Percentiles rank a stretch among this genome's conserved stretches.
Conservation (phyloP, 64 coral and sea anemone species). For the Montipora foliosa region DNA sequence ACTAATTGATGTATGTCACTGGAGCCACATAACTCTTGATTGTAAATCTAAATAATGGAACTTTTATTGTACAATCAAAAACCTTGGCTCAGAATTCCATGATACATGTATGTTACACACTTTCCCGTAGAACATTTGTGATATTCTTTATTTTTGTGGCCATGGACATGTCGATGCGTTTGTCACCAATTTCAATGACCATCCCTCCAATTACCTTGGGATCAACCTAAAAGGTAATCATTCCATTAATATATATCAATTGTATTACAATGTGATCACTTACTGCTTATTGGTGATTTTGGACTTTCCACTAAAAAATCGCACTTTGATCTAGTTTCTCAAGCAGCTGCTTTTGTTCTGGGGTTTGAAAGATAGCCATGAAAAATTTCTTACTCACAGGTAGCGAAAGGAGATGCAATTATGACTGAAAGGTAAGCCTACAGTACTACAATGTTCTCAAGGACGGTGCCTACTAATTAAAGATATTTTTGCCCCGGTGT, state of each 20-base stretch:
- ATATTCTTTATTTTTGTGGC: constrained; percentile 96
- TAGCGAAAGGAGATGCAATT: no score
- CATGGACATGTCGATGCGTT: constrained; percentile 98
- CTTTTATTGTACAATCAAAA: constrained; percentile 44
- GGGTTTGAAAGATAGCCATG: no score
- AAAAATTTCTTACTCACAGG: no score
- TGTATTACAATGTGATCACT: no score
- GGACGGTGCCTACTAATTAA: no score
- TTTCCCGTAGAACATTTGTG: constrained; percentile 88
- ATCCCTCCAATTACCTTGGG: constrained; percentile 92
- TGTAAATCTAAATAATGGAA: constrained; percentile 18
- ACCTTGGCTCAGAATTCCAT: constrained; percentile 9
- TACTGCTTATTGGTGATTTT: not conserved
- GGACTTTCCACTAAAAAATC: no score
- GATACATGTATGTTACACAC: constrained; percentile 50
- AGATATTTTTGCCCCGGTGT: no score
- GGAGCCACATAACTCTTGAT: not conserved
- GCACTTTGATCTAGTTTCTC: no score
- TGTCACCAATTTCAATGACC: constrained; percentile 96
- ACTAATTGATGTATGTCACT: not conserved
- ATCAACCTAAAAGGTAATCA: constrained; percentile 68
- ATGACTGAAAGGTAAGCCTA: no score
- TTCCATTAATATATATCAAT: not conserved
- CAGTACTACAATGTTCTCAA: no score
- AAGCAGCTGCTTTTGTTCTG: no score